Percentiles rank a stretch among this genome's conserved stretches.
These are phyloP conservation scores for Lagocephalus sceleratus DNA, from an alignment of 2,797 vertebrate genomes.

Conservation along the genomic window DNA sequence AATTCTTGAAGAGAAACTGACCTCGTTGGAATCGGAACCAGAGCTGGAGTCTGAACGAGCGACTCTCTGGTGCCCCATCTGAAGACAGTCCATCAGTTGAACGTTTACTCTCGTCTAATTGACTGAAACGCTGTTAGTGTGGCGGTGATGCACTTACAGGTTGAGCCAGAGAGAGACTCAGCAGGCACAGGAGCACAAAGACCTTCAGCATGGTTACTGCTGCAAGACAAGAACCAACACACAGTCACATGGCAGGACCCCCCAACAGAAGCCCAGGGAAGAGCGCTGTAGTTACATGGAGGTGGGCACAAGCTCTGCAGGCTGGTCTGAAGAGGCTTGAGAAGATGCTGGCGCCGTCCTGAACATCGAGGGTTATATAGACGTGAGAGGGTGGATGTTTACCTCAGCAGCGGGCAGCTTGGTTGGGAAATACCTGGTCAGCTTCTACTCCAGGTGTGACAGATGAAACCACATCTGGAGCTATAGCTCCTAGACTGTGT, in stretches of 20 bases:
- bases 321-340: no score
- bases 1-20: neutral
- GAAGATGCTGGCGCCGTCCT: no score
- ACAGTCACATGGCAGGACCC: neutral
- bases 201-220: conserved; percentile 41
- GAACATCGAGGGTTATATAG: no score
- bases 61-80: conserved; percentile 1
- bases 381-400: no score
- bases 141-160: conserved; percentile 33
- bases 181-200: conserved; percentile 39
- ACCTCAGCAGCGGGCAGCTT: no score
- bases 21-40: neutral
- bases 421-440: no score
- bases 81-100: conserved; percentile 1
- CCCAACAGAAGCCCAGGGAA: neutral
- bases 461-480: no score
- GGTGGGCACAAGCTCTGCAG: no score
- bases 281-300: neutral
- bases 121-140: neutral
- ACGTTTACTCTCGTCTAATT: neutral
- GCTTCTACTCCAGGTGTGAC: no score
- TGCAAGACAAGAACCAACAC: neutral
- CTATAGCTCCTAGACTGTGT: no score
- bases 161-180: conserved; percentile 36
- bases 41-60: neutral